Base-by-base conservation (phyloP, 2,113 vertebrate genomes). In the Forbesichthys agassizii region DNA sequence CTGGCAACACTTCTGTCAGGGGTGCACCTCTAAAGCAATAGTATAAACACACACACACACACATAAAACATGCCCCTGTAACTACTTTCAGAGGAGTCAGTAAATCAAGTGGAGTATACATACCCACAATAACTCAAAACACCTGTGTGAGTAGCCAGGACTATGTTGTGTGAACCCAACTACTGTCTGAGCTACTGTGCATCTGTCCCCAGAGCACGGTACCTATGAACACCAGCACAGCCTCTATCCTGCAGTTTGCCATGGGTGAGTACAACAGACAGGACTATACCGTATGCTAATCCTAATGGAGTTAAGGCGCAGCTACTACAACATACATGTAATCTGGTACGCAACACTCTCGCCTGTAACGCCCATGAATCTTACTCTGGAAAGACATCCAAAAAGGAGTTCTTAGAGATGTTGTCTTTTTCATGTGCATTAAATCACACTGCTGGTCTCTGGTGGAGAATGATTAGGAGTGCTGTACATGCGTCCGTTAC, bases 211-310 rank as follows among this genome's bases (percentile, higher is more conserved):
- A 99, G 98, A 94, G 88, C 48, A 96, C 96, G 55, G 92, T 92
- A 66, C 83, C 91, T 82, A 94, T 99, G 77, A 99, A 99, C 89
- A 98, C 96, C 69, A 98, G 93, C 81, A 96, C 97, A 77, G 96
- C 96, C 27, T 98, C 96, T 1, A 85, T 98, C 64, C 94, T 99
- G 67, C 98, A 99, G n/a, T 99, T 99, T 89, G 94, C 96, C 8
- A 91, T 99, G 20, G 97, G 98, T 99, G 90, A 97, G 98, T 91
- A 84, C 67, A 6, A 42, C 36, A 42, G 36, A 42, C 36, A 8
- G 36, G 36, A 42, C 36, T 8, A 42, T 13, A 27, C 11, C 27
- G 27, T 27, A 27, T 27, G 27, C 27, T 27, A 27, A 27, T 27
- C 27, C 27, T 27, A 27, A 27, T 27, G 27, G 27, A 27, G 57